Percentiles rank a stretch among this genome's conserved stretches.
Conservation (phyloP, 2,797 vertebrate genomes). For the Oophaga sylvatica region DNA sequence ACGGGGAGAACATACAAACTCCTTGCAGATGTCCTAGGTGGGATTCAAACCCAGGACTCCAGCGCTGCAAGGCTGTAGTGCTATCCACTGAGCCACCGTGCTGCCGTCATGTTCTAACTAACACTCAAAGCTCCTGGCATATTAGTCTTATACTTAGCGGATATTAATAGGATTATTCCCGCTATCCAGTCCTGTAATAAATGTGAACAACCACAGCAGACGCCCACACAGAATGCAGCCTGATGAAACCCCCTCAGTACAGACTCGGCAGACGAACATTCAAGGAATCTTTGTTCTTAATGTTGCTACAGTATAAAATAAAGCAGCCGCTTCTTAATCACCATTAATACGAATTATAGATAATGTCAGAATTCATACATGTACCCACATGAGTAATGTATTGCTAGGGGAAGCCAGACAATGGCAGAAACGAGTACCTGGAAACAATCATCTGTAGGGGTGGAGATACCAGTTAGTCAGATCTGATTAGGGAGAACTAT, state of each 20-base stretch:
- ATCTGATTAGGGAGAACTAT: background rate
- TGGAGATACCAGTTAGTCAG: too few species aligned
- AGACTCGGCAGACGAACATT: background rate
- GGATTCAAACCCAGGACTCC: too few species aligned
- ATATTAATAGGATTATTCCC: constrained; percentile 17
- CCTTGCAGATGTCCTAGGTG: too few species aligned
- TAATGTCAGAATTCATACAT: background rate
- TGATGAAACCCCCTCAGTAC: background rate
- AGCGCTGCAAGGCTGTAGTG: too few species aligned
- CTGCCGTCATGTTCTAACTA: background rate
- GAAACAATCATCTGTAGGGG: background rate
- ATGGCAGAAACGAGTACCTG: background rate
- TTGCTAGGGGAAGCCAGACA: background rate
- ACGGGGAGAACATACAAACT: too few species aligned
- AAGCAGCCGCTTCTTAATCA: background rate
- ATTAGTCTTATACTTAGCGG: background rate
- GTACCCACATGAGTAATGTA: background rate
- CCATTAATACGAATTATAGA: background rate
- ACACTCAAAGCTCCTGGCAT: background rate
- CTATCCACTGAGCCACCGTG: too few species aligned
- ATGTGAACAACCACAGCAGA: background rate
- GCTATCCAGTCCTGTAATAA: background rate
- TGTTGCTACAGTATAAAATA: background rate
- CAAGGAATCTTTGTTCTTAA: background rate
- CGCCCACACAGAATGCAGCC: background rate